phyloP scores from a whole-genome alignment of 2,888 invertebrate genomes.

The Spodoptera littoralis region DNA sequence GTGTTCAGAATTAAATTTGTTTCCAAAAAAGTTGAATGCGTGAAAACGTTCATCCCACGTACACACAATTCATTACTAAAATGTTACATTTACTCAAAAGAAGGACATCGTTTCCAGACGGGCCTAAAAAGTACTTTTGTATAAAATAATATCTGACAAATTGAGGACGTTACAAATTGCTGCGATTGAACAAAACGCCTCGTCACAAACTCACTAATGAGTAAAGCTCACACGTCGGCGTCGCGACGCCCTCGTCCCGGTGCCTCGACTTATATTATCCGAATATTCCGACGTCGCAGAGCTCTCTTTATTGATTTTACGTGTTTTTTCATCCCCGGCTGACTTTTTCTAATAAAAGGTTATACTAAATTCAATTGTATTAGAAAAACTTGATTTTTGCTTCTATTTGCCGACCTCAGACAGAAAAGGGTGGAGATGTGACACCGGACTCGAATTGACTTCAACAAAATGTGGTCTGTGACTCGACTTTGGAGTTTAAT shows the following conservation, averaged over 20 bases:
- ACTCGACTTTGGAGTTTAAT: no score
- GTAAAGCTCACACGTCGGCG: slow-evolving; percentile 31
- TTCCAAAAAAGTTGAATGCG: no score
- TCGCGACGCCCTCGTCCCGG: slow-evolving; percentile 23
- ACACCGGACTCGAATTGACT: no score
- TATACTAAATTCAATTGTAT: not conserved
- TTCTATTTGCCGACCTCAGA: not conserved
- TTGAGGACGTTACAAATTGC: not conserved
- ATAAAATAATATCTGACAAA: slow-evolving; percentile 1
- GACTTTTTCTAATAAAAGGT: slow-evolving; percentile 3
- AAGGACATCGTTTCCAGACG: no score
- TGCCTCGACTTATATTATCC: slow-evolving; percentile 9
- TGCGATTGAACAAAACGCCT: slow-evolving; percentile 15
- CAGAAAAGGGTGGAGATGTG: no score
- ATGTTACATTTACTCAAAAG: not conserved
- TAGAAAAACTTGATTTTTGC: not conserved
- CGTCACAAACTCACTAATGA: slow-evolving; percentile 31
- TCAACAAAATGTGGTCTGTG: no score
- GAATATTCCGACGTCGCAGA: not conserved
- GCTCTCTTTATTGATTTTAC: slow-evolving; percentile 43
- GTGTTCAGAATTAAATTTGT: no score
- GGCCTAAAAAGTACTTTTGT: not conserved
- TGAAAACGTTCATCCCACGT: no score
- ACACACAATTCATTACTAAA: not conserved
- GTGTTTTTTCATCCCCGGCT: slow-evolving; percentile 21